Conservation (phyloP, 2,888 invertebrate genomes). For the Nineta flava region DNA sequence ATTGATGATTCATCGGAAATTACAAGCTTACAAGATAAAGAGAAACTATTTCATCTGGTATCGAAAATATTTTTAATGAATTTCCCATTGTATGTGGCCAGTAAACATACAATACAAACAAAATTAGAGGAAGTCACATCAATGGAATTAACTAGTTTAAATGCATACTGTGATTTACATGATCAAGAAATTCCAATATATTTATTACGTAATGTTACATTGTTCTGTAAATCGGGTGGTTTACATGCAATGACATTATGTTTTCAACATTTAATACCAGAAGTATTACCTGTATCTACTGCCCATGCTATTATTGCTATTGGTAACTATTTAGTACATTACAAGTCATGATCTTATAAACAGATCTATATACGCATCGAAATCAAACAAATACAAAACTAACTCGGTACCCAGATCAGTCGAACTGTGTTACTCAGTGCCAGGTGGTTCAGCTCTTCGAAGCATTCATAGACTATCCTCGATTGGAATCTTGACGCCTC, state of each 20-base stretch:
- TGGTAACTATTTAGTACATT: conserved; percentile 18
- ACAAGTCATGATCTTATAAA: no score
- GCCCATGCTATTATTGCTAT: conserved; percentile 86
- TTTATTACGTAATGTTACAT: conserved; percentile 77
- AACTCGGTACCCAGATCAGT: no score
- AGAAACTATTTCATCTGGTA: conserved; percentile 73
- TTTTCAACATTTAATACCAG: conserved; percentile 61
- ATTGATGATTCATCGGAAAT: conserved; percentile 25
- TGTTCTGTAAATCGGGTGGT: conserved; percentile 84
- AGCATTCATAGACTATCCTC: no score
- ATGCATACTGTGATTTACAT: conserved; percentile 78
- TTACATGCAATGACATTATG: conserved; percentile 75
- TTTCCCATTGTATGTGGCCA: conserved; percentile 77
- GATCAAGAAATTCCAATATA: conserved; percentile 88
- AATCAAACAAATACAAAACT: neutral
- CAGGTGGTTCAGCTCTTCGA: no score
- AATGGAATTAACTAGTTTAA: conserved; percentile 65
- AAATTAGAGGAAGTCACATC: conserved; percentile 69
- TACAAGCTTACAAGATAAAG: conserved; percentile 62
- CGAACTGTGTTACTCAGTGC: no score
- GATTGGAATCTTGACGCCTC: no score
- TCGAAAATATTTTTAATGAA: conserved; percentile 80
- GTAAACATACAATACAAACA: conserved; percentile 67
- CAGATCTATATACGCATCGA: neutral
- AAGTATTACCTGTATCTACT: conserved; percentile 65